phyloP scores from a whole-genome alignment of 2,888 invertebrate genomes.

The Ophonus ardosiacus region DNA sequence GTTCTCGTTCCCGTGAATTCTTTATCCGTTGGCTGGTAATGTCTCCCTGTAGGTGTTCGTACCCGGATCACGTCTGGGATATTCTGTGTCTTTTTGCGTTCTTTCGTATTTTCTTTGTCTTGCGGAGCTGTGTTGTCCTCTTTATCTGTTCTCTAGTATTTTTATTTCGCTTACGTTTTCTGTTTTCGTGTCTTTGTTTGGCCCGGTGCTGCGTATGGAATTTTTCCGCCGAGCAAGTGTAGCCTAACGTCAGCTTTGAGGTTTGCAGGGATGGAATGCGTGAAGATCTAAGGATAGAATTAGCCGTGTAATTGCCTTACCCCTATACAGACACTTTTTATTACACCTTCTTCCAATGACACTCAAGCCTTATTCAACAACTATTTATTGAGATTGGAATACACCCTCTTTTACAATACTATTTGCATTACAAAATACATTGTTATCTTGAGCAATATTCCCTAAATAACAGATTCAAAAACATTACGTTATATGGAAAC shows the following conservation, averaged over 20 bases:
- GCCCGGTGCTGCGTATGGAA: constrained; percentile 34
- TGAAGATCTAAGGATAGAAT: neutral
- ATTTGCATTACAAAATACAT: neutral
- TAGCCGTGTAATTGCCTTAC: constrained; percentile 15
- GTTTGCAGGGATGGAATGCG: constrained; percentile 4
- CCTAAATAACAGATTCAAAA: neutral
- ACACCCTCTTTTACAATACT: neutral
- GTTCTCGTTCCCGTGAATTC: constrained; percentile 30
- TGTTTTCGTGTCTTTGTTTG: constrained; percentile 40
- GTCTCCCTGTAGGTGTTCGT: constrained; percentile 38
- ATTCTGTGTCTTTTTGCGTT: constrained; percentile 41
- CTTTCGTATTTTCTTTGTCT: constrained; percentile 29
- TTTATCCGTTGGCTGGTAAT: constrained; percentile 21
- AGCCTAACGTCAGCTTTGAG: constrained; percentile 17
- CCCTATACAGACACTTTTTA: neutral
- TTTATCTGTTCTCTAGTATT: constrained; percentile 45
- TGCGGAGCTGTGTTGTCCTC: constrained; percentile 17
- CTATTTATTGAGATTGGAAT: neutral
- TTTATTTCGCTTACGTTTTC: constrained; percentile 50
- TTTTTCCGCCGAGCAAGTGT: constrained; percentile 4
- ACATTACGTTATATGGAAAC: neutral
- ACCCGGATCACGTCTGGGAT: constrained; percentile 34
- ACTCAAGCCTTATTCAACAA: neutral
- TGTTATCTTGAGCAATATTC: neutral
- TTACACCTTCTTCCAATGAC: neutral